Conservation (phyloP, 2,888 invertebrate species). For the Agrotis exclamationis region DNA sequence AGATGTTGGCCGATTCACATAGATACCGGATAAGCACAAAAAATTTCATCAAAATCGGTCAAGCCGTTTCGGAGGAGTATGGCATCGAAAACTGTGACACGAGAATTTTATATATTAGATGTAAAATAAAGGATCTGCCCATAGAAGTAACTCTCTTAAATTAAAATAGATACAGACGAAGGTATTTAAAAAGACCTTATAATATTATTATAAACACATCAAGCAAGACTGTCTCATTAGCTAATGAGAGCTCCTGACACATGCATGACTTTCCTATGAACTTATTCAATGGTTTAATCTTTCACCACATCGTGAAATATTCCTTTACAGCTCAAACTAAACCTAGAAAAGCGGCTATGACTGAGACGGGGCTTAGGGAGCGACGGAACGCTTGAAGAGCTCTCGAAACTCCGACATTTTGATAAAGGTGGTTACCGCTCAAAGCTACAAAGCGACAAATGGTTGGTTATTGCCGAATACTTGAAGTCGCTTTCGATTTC, state of each 20-base stretch:
- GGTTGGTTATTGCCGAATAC: background rate
- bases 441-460: slow-evolving; percentile 8
- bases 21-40: no score
- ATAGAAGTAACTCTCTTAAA: no score
- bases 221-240: background rate
- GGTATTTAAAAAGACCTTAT: background rate
- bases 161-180: background rate
- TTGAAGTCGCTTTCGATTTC: background rate
- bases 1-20: no score
- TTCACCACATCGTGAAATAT: background rate
- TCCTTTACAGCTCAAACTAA: background rate
- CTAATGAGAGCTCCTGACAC: background rate
- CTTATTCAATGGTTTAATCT: background rate
- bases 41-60: no score
- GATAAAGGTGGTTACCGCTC: background rate
- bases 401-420: slow-evolving; percentile 3
- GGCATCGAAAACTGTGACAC: no score
- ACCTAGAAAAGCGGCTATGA: background rate
- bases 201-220: background rate
- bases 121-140: no score
- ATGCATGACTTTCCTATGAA: background rate
- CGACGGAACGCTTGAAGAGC: slow-evolving; percentile 11
- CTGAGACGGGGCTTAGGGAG: no score
- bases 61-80: no score
- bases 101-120: no score